Evolutionary conservation across 2,797 vertebrate species (phyloP).

Genomic region (Molossus alvarezi): DNA sequence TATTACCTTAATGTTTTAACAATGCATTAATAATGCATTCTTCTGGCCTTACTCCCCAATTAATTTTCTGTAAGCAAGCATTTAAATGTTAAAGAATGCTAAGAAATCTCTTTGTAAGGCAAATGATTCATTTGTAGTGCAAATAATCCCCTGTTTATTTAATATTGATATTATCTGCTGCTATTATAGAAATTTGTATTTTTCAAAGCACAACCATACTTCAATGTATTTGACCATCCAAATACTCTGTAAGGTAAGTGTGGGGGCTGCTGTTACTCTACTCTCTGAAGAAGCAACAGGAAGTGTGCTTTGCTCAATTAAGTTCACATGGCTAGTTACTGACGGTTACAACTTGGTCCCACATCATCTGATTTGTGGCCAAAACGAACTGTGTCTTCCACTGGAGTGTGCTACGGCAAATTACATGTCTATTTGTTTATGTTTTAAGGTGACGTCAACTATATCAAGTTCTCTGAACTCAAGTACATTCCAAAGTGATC

Average conservation of each 20-base stretch:
- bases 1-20: conserved; percentile 75
- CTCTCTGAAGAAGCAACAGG: not conserved
- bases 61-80: conserved; percentile 77
- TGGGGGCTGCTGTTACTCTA: not conserved
- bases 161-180: conserved; percentile 80
- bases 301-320: not conserved
- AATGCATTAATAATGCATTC: conserved; percentile 53
- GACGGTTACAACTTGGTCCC: not conserved
- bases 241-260: not conserved
- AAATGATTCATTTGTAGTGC: conserved; percentile 74
- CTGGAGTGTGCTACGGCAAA: not conserved
- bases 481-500: not conserved
- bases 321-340: not conserved
- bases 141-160: conserved; percentile 76
- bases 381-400: not conserved
- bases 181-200: conserved; percentile 52
- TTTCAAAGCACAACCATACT: conserved; percentile 14
- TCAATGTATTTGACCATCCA: not conserved
- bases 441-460: conserved; percentile 3
- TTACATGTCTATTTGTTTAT: not conserved
- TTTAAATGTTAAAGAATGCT: conserved; percentile 76
- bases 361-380: not conserved
- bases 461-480: not conserved
- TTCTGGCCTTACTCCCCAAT: conserved; percentile 56
- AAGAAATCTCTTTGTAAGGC: conserved; percentile 78